Evolutionary conservation across 2,113 vertebrate species (phyloP).

Genomic region (Chloroceryle aenea): DNA sequence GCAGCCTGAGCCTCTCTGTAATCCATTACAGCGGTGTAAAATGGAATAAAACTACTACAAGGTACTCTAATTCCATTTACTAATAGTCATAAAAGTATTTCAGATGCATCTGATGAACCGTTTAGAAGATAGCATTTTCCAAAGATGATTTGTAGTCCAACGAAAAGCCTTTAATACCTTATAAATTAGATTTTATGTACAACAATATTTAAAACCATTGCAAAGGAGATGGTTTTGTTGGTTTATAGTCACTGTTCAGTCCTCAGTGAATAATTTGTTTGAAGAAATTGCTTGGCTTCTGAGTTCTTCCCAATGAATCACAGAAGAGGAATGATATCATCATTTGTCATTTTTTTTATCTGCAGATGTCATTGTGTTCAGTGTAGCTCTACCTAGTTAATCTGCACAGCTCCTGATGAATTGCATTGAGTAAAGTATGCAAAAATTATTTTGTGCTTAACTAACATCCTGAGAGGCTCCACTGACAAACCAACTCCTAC

Average conservation of each 20-base stretch:
- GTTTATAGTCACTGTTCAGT: slow-evolving; percentile 25
- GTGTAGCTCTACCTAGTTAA: not conserved
- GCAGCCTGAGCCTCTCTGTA: not conserved
- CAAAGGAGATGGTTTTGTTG: slow-evolving; percentile 33
- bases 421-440: not conserved
- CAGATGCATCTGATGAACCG: slow-evolving; percentile 2
- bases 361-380: slow-evolving; percentile 20
- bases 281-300: not conserved
- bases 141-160: slow-evolving; percentile 27
- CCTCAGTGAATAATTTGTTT: slow-evolving; percentile 17
- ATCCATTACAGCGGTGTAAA: slow-evolving; percentile 11
- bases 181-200: slow-evolving; percentile 64
- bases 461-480: not conserved
- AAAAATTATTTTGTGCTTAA: not conserved
- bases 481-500: not conserved
- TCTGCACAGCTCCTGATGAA: slow-evolving; percentile 8
- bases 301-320: slow-evolving; percentile 42
- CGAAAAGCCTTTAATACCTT: slow-evolving; percentile 25
- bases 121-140: slow-evolving; percentile 18
- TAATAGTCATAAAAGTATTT: slow-evolving; percentile 42
- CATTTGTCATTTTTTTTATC: slow-evolving; percentile 48
- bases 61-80: slow-evolving; percentile 56
- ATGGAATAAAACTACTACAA: slow-evolving; percentile 42
- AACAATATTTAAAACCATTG: slow-evolving; percentile 43
- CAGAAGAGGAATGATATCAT: not conserved